Evolutionary conservation across 2,113 vertebrate species (phyloP).

Genomic region (Rhabdornis inornatus): DNA sequence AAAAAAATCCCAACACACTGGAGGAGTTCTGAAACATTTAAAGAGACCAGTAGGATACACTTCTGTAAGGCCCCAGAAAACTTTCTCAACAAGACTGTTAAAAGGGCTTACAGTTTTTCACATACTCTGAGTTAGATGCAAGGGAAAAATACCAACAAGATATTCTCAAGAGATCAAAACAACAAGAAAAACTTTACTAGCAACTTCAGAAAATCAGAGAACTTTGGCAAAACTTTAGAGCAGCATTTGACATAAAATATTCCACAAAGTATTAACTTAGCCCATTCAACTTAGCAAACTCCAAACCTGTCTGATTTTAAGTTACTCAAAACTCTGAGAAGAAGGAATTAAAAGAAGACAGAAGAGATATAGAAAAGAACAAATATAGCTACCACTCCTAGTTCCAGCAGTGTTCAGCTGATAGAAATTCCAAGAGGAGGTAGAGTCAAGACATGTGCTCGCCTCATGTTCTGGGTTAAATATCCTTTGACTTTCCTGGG

Average conservation of each 20-base stretch:
- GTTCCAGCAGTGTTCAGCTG: neutral
- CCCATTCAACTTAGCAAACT: neutral
- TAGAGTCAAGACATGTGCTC: neutral
- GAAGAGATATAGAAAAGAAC: neutral
- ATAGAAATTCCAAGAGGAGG: neutral
- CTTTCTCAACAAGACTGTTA: neutral
- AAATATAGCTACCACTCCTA: neutral
- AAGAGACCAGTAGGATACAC: neutral
- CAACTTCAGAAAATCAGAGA: neutral
- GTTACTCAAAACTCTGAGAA: neutral
- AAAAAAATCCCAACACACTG: neutral
- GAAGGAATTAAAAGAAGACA: neutral
- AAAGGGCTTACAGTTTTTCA: neutral
- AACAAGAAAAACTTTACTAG: neutral
- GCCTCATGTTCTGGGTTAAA: neutral
- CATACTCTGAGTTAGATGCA: neutral
- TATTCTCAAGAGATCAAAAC: neutral
- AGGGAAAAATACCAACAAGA: neutral
- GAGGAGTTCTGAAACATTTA: neutral
- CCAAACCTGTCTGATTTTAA: neutral
- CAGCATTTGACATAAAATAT: neutral
- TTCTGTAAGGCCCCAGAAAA: neutral
- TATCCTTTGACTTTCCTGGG: neutral
- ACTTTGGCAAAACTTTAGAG: neutral
- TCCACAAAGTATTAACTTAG: neutral